These are phyloP conservation scores for Idris sp. DNA, from an alignment of 1,140 invertebrate genomes.

Conservation along the genomic window DNA sequence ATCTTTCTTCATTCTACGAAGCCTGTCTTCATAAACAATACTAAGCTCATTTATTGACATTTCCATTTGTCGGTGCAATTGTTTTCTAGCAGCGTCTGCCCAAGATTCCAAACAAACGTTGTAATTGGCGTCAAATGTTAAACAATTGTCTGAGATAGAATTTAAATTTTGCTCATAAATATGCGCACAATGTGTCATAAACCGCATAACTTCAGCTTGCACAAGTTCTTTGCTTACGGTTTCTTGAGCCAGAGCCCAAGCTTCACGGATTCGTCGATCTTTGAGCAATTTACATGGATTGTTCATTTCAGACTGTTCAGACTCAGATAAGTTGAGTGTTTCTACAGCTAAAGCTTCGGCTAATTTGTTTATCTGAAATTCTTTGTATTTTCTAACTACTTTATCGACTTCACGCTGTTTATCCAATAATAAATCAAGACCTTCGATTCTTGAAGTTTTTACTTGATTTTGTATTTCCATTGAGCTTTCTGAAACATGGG, in stretches of 20 bases:
- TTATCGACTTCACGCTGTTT: conserved; percentile 69
- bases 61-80: conserved; percentile 84
- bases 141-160: conserved; percentile 72
- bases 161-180: conserved; percentile 80
- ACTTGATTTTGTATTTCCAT: conserved; percentile 46
- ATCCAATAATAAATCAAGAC: conserved; percentile 80
- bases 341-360: conserved; percentile 83
- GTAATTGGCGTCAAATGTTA: conserved; percentile 81
- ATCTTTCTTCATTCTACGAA: conserved; percentile 77
- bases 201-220: conserved; percentile 85
- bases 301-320: conserved; percentile 68
- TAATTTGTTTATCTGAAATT: conserved; percentile 83
- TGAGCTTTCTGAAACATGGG: conserved; percentile 58
- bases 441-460: conserved; percentile 69
- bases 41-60: conserved; percentile 82
- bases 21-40: conserved; percentile 81
- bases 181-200: conserved; percentile 83
- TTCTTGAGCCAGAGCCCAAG: conserved; percentile 84
- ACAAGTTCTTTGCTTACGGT: conserved; percentile 85
- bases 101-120: conserved; percentile 83
- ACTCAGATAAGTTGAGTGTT: conserved; percentile 80
- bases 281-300: conserved; percentile 69
- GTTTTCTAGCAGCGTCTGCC: conserved; percentile 83
- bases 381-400: conserved; percentile 82
- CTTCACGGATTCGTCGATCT: conserved; percentile 81